Evolutionary conservation across 2,797 vertebrate genomes (phyloP), one percentile per base, ranked within the genome.

Genomic region (Girardinus metallicus): DNA sequence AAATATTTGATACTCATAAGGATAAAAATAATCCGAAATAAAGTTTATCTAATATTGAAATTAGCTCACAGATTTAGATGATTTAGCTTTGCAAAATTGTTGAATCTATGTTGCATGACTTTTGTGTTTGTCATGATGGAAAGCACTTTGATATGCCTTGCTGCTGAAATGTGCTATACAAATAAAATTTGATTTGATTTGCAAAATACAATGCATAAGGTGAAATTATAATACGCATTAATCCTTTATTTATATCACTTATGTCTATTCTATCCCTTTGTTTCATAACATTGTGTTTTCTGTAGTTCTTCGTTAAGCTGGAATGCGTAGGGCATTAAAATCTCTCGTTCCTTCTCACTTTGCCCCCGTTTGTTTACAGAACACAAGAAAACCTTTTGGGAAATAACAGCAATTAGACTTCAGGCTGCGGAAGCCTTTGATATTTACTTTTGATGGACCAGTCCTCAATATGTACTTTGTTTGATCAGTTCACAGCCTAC

Each of bases 371-470:
- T 92, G 84, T 89, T 93, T 89, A 88, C 80, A 85, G 81, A 89
- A 83, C 78, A 84, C 55, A 73, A 44, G 70, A 74, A 72, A 77
- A 71, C 74, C 91, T 89, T 76, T 2, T 81, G 88, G 86, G 89
- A 91, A 92, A 92, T 88, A 81, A 91, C 82, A 85, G 86, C 88
- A 91, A 92, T 94, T 92, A 92, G 88, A 91, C 88, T 77, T 80
- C 85, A 88, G 87, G 79, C 83, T 87, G 87, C 88, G 85, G 77
- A 80, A 88, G 89, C 84, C 92, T 93, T 93, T 94, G 88, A 94
- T 94, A 94, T 94, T 92, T 93, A 83, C 89, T 87, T 91, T 83
- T 84, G 85, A 92, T 92, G 85, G 83, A 90, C 78, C 85, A 78
- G 53, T 77, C 80, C 66, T 77, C 81, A 81, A 77, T 80, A 83